These are phyloP conservation scores for Cygnus olor DNA, from an alignment of 2,797 vertebrate genomes.

Conservation along the genomic window DNA sequence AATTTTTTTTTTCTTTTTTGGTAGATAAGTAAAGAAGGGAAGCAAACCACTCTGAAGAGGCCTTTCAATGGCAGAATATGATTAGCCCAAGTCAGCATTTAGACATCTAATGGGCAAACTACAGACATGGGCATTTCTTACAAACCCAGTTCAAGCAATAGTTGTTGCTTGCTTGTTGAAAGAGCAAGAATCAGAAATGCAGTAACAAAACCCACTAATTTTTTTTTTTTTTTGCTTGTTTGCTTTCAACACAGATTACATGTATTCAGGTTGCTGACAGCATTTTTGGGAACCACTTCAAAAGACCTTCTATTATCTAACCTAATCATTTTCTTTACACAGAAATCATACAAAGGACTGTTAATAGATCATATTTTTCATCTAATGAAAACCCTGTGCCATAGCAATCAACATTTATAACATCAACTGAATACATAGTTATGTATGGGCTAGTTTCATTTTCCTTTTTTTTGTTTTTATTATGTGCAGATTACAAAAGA, in stretches of 20 bases:
- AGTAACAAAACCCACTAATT: neutral
- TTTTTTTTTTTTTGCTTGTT: neutral
- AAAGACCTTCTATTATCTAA: neutral
- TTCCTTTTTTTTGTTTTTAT: too few species aligned
- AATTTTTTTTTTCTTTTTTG: neutral
- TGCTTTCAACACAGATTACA: neutral
- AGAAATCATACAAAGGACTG: neutral
- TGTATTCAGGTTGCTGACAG: neutral
- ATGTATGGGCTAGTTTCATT: neutral
- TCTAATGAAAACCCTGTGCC: neutral
- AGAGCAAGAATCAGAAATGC: neutral
- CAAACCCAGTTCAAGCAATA: neutral
- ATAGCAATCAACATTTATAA: neutral
- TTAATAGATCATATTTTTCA: neutral
- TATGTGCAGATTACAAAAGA: neutral
- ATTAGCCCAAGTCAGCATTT: neutral
- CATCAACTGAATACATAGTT: neutral
- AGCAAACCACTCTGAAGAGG: neutral
- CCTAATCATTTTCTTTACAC: neutral
- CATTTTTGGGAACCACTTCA: neutral
- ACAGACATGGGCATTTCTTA: neutral
- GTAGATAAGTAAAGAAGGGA: neutral
- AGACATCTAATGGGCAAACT: neutral
- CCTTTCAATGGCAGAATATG: neutral
- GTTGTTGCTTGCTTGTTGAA: accelerated